Percentiles rank a stretch among this genome's conserved stretches.
Conservation (phyloP, 2,113 vertebrate species). For the Lagopus muta region DNA sequence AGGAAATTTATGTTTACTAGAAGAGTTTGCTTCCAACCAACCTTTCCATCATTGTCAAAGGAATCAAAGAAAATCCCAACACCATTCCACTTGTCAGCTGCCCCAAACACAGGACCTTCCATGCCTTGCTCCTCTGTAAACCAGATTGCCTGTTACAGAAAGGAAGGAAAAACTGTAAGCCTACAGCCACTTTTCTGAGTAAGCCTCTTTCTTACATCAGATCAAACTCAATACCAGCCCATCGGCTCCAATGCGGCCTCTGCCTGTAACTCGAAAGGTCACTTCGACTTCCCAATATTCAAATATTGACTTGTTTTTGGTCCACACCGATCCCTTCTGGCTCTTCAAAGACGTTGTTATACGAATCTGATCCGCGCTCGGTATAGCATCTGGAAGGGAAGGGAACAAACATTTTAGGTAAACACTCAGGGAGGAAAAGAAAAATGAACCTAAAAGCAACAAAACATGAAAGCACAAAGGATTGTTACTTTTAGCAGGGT, state of each 20-base stretch:
- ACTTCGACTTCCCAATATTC: constrained; percentile 93
- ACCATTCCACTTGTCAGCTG: constrained; percentile 92
- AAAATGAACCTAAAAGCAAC: neutral
- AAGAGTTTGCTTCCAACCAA: constrained; percentile 54
- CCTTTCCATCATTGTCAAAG: constrained; percentile 99
- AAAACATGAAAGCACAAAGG: neutral
- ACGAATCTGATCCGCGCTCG: constrained; percentile 93
- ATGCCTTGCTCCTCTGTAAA: constrained; percentile 89
- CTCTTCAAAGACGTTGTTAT: constrained; percentile 95
- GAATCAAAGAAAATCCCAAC: constrained; percentile 97
- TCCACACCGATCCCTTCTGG: constrained; percentile 93
- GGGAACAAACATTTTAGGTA: neutral
- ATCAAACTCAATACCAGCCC: constrained; percentile 84
- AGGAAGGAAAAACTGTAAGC: neutral
- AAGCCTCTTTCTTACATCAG: neutral
- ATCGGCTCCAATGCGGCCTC: constrained; percentile 94
- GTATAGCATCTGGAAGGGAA: constrained; percentile 90
- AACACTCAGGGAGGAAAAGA: no score
- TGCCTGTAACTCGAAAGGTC: constrained; percentile 93
- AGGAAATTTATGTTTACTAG: neutral
- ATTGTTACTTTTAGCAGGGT: neutral
- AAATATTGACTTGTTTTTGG: constrained; percentile 86
- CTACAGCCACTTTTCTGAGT: neutral
- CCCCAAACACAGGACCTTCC: constrained; percentile 94
- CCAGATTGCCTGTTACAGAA: constrained; percentile 88